Evolutionary conservation across 2,888 invertebrate species (phyloP), one percentile per base, ranked within the genome.

Genomic region (Desoria tigrina): DNA sequence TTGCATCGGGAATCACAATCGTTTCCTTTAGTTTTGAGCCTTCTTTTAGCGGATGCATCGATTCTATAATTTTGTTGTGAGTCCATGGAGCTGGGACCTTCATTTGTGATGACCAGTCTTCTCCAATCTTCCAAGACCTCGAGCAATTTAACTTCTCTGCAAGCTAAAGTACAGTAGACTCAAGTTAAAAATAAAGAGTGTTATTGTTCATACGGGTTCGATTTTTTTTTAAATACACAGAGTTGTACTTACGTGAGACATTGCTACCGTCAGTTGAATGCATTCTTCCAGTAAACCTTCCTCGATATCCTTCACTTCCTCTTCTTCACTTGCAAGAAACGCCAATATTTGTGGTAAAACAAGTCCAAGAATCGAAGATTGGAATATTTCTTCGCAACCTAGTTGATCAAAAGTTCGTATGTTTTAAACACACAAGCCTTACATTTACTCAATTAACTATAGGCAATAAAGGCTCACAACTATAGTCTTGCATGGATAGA

Each of bases 61-160:
- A 79, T 74, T 81, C 81, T 42, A 80, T 73, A 9, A 77, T 72
- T 65, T 79, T 79, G 28, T 79, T 80, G 0, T 79, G 78, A n/a
- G 79, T 78, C 80, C 80, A 81, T 2, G 80, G 80, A n/a, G 79
- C 78, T 6, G 79, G 79, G 51, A 80, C 78, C 72, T 79, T 79
- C 39, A 80, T 72, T 18, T 78, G 79, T 11, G 78, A 77, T 28
- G 63, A 42, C 68, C 68, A 68, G 39, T 68, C 68, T 3, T 68
- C 64, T 2, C 61, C 65, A 24, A 56, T 16, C 37, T 59, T 27
- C 1, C 42, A 24, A 16, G 53, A 42, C 1, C 4, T 11, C 2
- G 50, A 42, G 16, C 60, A 53, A 39, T 67, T 60, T 42, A 63
- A n/a, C 26, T 63, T 67, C 7, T 60, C 59, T 3, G 67, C 67